Evolutionary conservation across 1,140 invertebrate genomes (phyloP).

Genomic region (Drosophila neocordata): DNA sequence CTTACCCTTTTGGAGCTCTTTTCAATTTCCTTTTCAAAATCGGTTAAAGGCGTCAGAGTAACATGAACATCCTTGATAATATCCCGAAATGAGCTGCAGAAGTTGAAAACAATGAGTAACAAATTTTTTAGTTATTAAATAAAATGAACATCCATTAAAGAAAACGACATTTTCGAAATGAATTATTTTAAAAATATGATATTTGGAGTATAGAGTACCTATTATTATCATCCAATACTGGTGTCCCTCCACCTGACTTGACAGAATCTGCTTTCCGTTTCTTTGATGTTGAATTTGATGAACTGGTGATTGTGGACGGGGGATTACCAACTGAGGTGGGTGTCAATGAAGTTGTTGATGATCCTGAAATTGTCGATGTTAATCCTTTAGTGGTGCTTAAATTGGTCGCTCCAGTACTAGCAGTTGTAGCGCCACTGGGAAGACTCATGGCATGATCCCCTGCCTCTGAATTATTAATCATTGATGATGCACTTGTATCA

Average conservation of each 20-base stretch:
- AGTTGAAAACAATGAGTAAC: not conserved
- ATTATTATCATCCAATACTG: slow-evolving; percentile 67
- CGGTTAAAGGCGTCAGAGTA: slow-evolving; percentile 72
- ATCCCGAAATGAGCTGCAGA: slow-evolving; percentile 66
- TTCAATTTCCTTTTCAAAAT: slow-evolving; percentile 81
- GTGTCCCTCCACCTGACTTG: slow-evolving; percentile 38
- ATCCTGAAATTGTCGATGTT: slow-evolving; percentile 23
- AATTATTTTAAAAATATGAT: no score
- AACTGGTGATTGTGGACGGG: slow-evolving; percentile 28
- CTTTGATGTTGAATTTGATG: slow-evolving; percentile 48
- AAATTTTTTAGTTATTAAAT: not conserved
- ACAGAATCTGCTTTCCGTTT: slow-evolving; percentile 70
- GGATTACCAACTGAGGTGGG: slow-evolving; percentile 11
- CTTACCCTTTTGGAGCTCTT: slow-evolving; percentile 80
- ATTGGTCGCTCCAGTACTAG: slow-evolving; percentile 36
- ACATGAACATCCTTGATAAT: slow-evolving; percentile 80
- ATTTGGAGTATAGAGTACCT: no score
- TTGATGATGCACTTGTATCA: slow-evolving; percentile 26
- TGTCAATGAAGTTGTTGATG: slow-evolving; percentile 21
- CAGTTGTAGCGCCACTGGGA: not conserved
- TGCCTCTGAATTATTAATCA: slow-evolving; percentile 22
- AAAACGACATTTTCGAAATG: no score
- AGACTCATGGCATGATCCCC: slow-evolving; percentile 22
- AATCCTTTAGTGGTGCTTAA: slow-evolving; percentile 38
- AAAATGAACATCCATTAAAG: no score